These are phyloP conservation scores for Notospermus geniculatus DNA, from an alignment of 1,140 invertebrate genomes.

Conservation along the genomic window DNA sequence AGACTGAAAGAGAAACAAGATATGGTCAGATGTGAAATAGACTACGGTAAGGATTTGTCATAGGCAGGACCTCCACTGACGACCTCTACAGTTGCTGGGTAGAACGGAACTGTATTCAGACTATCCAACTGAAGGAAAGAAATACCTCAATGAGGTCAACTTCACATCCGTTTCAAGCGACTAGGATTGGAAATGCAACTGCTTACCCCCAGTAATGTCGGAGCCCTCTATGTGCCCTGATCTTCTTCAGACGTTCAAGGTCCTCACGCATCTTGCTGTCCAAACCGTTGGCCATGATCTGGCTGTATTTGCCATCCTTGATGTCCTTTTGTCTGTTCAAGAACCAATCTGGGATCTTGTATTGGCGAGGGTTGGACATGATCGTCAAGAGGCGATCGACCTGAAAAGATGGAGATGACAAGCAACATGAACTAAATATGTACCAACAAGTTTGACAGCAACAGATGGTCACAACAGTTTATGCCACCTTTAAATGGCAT, in stretches of 20 bases:
- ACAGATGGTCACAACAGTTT: background rate
- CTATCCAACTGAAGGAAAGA: too few species aligned
- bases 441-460: background rate
- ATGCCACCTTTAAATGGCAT: background rate
- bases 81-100: too few species aligned
- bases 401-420: conserved; percentile 58
- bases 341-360: conserved; percentile 99
- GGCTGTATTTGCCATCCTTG: conserved; percentile 96
- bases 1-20: conserved; percentile 62
- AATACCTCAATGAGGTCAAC: too few species aligned
- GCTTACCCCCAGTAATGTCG: conserved; percentile 91
- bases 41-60: too few species aligned
- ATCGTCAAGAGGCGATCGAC: conserved; percentile 97
- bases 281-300: conserved; percentile 87
- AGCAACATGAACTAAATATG: too few species aligned
- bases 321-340: conserved; percentile 99
- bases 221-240: conserved; percentile 91
- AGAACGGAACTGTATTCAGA: too few species aligned
- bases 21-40: too few species aligned
- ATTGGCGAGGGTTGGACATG: conserved; percentile 95
- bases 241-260: conserved; percentile 96
- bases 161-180: too few species aligned
- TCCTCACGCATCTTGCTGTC: conserved; percentile 99
- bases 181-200: too few species aligned
- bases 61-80: too few species aligned